Evolutionary conservation across 2,888 invertebrate species (phyloP), one percentile per base, ranked within the genome.

Genomic region (Drosophila subquinaria): DNA sequence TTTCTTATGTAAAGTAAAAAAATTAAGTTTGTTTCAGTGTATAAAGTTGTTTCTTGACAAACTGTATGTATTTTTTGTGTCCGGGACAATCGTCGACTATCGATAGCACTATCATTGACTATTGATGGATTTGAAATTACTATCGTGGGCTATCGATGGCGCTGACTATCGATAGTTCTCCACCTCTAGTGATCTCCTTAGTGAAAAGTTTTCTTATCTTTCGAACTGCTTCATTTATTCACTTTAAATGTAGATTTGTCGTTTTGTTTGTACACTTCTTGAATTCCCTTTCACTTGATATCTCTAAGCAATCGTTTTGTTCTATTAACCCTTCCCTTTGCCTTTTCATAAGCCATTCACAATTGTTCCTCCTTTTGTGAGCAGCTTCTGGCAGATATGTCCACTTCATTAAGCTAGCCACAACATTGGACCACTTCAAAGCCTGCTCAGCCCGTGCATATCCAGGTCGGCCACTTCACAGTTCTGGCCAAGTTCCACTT

Each of bases 381-480:
- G 42, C 52, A 59, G 40, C 79, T 78, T 47, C 60, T 55, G 15
- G 48, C 63, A 79, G 89, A 82, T 86, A 79, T 86, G 89, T 88
- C 68, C 89, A 88, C 89, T 82, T 88, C 82, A 82, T 82, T 82
- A 76, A 70, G 76, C 75, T 80, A 59, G 66, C 86, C 89, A 85
- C 88, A 70, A 66, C 38, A 55, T 48, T 40, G 55, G 55, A 33
- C 73, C 69, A 83, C 77, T 81, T 81, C 78, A 82, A 85, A 78
- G 78, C 55, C 48, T 48, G 27, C 35, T 35, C 35, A 72, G 56
- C 51, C 64, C 81, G 56, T 70, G 65, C 52, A 20, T 36, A 64
- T 30, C 63, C 23, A 13, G 20, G 45, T 10, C 27, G 35, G 70
- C 40, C 59, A 67, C 67, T 66, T 73, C 50, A 35, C 76, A 30